phyloP scores from a whole-genome alignment of 1,140 invertebrate species.

The Drosophila trapezifrons region DNA sequence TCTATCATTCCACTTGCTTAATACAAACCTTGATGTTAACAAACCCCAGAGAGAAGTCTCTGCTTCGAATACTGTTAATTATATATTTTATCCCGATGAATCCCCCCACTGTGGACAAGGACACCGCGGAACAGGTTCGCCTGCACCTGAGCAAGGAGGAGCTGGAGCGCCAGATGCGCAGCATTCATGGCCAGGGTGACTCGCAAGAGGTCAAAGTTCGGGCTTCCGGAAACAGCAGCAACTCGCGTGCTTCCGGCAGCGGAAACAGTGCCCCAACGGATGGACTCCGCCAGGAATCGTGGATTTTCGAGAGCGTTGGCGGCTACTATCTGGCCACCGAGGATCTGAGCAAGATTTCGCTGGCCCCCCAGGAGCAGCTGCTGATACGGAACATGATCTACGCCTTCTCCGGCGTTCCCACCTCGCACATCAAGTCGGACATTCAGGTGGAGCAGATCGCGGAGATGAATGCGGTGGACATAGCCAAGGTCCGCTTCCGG shows the following conservation, averaged over 20 bases:
- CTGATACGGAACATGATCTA: constrained; percentile 67
- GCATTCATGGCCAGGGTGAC: constrained; percentile 6
- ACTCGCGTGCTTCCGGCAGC: not conserved
- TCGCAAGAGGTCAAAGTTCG: not conserved
- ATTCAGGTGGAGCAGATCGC: constrained; percentile 23
- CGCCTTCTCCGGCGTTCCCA: constrained; percentile 64
- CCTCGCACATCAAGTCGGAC: constrained; percentile 53
- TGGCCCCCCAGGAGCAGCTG: constrained; percentile 46
- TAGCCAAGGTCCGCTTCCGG: constrained; percentile 51
- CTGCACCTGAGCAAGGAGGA: constrained; percentile 39
- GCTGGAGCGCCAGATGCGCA: constrained; percentile 19
- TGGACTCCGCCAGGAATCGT: constrained; percentile 22
- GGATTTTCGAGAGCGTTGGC: constrained; percentile 63
- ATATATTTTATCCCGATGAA: constrained; percentile 30
- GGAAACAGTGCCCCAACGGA: not conserved
- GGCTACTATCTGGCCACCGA: constrained; percentile 59
- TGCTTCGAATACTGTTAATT: constrained; percentile 2
- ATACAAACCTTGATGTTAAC: too few species aligned
- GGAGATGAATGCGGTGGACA: constrained; percentile 30
- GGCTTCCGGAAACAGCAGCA: not conserved
- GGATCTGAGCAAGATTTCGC: constrained; percentile 42
- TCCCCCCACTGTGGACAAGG: constrained; percentile 11
- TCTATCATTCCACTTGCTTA: not conserved
- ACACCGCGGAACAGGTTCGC: constrained; percentile 10
- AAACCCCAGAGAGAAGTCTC: not conserved